Evolutionary conservation across 2,113 vertebrate species (phyloP).

Genomic region (Ploceus nigricollis): DNA sequence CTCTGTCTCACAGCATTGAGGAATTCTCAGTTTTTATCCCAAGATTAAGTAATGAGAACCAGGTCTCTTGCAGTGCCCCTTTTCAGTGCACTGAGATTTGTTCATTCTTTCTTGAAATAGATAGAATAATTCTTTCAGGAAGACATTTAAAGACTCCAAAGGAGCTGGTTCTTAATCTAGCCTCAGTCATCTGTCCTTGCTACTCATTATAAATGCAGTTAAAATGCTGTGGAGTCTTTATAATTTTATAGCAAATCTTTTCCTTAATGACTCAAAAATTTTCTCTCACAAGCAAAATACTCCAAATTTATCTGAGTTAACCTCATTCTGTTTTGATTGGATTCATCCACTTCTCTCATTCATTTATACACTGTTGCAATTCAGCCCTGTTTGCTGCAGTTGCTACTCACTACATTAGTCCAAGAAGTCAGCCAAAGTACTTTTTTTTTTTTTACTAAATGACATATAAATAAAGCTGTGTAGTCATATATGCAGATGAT

Average conservation of each 20-base stretch:
- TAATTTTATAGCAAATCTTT: neutral
- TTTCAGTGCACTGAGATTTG: neutral
- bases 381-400: neutral
- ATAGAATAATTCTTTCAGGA: neutral
- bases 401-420: neutral
- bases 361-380: neutral
- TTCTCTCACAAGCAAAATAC: neutral
- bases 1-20: neutral
- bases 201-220: neutral
- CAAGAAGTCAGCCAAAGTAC: neutral
- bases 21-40: neutral
- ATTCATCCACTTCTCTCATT: neutral
- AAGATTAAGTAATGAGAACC: neutral
- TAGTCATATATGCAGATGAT: neutral
- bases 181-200: neutral
- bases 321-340: neutral
- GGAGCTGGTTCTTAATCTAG: neutral
- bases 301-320: neutral
- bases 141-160: neutral
- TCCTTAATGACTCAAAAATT: neutral
- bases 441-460: neutral
- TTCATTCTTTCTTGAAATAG: neutral
- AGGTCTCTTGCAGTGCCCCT: neutral
- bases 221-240: neutral
- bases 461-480: neutral